Conservation (phyloP, 2,888 invertebrate genomes). For the Netelia virgata region DNA sequence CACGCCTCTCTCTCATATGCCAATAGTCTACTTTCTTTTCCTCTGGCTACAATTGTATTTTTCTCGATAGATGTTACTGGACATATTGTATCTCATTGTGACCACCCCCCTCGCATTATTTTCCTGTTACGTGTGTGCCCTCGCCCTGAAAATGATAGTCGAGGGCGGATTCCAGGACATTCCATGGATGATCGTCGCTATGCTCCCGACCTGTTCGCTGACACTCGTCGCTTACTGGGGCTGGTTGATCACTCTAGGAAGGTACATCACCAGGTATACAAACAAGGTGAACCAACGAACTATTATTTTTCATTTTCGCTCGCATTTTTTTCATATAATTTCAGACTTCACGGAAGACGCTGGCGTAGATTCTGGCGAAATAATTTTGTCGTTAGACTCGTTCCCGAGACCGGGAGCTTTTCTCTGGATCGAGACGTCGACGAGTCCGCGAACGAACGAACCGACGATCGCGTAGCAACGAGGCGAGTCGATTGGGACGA, state of each 20-base stretch:
- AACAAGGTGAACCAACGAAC: too few relatives aligned
- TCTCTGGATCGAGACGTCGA: slow-evolving; percentile 35
- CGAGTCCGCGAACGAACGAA: slow-evolving; percentile 39
- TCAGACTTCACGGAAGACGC: slow-evolving; percentile 81
- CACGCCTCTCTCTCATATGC: too few relatives aligned
- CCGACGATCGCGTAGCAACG: slow-evolving; percentile 42
- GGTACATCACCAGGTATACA: slow-evolving; percentile 76
- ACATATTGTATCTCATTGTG: slow-evolving; percentile 80
- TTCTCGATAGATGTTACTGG: slow-evolving; percentile 79
- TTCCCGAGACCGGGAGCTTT: slow-evolving; percentile 73
- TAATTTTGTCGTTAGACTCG: slow-evolving; percentile 80
- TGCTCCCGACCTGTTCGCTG: slow-evolving; percentile 82
- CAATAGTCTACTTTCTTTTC: not conserved
- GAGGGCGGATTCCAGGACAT: slow-evolving; percentile 79
- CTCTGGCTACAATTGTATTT: not conserved
- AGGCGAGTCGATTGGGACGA: slow-evolving; percentile 56
- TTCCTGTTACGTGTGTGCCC: slow-evolving; percentile 81
- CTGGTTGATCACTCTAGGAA: slow-evolving; percentile 82
- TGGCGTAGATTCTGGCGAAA: slow-evolving; percentile 83
- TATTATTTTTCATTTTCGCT: not conserved
- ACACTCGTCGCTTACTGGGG: slow-evolving; percentile 83
- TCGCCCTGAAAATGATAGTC: slow-evolving; percentile 79
- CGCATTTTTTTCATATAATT: not conserved
- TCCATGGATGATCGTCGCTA: slow-evolving; percentile 82
- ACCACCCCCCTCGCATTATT: slow-evolving; percentile 82